Conservation (phyloP, 1,140 invertebrate species). For the Paraescarpia echinospica region DNA sequence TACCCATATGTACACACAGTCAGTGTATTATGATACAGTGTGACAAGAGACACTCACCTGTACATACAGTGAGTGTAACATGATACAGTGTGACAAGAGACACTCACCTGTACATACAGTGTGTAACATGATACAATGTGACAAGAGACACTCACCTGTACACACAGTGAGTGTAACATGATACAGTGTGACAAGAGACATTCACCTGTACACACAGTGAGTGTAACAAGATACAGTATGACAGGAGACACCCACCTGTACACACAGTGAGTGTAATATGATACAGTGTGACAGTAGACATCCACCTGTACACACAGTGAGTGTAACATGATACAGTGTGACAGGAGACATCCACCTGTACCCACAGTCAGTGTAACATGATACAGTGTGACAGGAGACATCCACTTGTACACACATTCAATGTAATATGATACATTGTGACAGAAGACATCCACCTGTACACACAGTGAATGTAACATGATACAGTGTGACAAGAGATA, state of each 20-base stretch:
- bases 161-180: no score
- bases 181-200: no score
- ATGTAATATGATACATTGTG: neutral
- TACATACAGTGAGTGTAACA: no score
- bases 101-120: no score
- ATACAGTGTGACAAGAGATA: neutral
- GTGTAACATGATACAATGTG: no score
- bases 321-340: neutral
- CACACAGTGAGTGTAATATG: constrained; percentile 1
- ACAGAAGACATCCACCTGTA: neutral
- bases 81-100: no score
- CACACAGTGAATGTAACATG: neutral
- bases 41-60: neutral
- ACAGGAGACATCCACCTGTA: neutral
- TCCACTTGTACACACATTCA: neutral
- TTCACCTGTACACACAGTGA: no score
- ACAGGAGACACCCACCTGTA: neutral
- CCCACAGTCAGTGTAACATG: neutral
- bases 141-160: no score
- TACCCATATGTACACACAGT: no score
- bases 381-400: neutral
- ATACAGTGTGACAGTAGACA: neutral
- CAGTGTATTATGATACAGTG: no score
- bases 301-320: neutral
- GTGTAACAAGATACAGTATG: no score